These are phyloP conservation scores for Dendroctonus ponderosae DNA, from an alignment of 1,140 invertebrate species.

Conservation along the genomic window DNA sequence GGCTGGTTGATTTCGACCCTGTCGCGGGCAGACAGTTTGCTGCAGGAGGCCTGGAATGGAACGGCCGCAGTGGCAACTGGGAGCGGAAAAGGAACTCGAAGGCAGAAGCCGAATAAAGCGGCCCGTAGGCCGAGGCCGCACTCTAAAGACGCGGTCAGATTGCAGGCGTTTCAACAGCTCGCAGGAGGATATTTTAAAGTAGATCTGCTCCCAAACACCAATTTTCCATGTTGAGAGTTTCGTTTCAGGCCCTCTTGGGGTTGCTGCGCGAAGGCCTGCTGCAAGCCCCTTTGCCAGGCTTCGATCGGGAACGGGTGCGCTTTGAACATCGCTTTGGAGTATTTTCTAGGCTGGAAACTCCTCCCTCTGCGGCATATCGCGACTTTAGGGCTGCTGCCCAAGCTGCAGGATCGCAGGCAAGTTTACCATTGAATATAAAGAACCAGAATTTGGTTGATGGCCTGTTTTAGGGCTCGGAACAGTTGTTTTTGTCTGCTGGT, in stretches of 20 bases:
- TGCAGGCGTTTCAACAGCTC: slow-evolving; percentile 89
- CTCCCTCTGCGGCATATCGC: slow-evolving; percentile 69
- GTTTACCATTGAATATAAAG: neutral
- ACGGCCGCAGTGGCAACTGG: slow-evolving; percentile 53
- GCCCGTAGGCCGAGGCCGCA: slow-evolving; percentile 57
- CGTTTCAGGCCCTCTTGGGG: slow-evolving; percentile 67
- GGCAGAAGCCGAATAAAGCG: slow-evolving; percentile 17
- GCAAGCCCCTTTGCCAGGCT: slow-evolving; percentile 76
- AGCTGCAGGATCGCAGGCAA: slow-evolving; percentile 21
- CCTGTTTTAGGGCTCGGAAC: slow-evolving; percentile 21
- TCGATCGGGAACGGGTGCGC: slow-evolving; percentile 90
- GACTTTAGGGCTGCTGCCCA: slow-evolving; percentile 27
- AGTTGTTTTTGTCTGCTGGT: slow-evolving; percentile 24
- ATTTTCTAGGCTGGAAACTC: slow-evolving; percentile 81
- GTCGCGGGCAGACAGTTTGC: slow-evolving; percentile 81
- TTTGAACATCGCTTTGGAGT: slow-evolving; percentile 93
- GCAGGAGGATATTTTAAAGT: slow-evolving; percentile 95
- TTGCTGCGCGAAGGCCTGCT: slow-evolving; percentile 70
- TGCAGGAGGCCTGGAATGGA: slow-evolving; percentile 57
- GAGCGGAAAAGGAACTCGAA: slow-evolving; percentile 10
- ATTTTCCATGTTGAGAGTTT: slow-evolving; percentile 2
- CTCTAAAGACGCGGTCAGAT: slow-evolving; percentile 78
- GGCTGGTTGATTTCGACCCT: slow-evolving; percentile 90
- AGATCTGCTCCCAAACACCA: slow-evolving; percentile 31
- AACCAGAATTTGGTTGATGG: neutral